Evolutionary conservation across 2,888 invertebrate species (phyloP).

Genomic region (Carpatolechia fugitivella): DNA sequence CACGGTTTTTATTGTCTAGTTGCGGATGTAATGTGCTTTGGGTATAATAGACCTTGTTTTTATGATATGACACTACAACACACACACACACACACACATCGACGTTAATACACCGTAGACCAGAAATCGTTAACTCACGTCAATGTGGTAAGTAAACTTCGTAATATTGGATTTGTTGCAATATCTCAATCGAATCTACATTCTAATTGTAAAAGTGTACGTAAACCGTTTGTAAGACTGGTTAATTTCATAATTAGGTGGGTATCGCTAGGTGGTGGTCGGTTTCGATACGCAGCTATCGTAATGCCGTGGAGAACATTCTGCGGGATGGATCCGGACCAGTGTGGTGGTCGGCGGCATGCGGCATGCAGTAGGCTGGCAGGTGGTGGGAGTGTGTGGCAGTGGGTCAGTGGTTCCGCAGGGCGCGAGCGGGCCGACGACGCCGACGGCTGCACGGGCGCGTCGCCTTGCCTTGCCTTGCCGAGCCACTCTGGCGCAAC

Average conservation of each 20-base stretch:
- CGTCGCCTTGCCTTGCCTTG: background rate
- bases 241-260: constrained; percentile 22
- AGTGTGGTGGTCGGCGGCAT: constrained; percentile 44
- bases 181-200: background rate
- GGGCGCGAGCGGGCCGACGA: constrained; percentile 57
- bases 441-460: too few relatives aligned
- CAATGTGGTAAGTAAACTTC: too few relatives aligned
- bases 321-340: constrained; percentile 30
- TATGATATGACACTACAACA: too few relatives aligned
- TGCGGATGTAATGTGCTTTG: background rate
- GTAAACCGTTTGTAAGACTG: constrained; percentile 10
- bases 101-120: background rate
- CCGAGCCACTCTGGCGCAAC: constrained; percentile 61
- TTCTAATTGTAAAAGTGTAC: constrained; percentile 9
- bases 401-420: constrained; percentile 76
- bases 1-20: background rate
- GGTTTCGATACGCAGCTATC: constrained; percentile 31
- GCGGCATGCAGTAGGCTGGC: too few relatives aligned
- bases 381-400: constrained; percentile 45
- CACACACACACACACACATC: too few relatives aligned
- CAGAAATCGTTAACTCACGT: background rate
- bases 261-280: constrained; percentile 19
- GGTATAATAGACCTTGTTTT: background rate
- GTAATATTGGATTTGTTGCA: background rate
- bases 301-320: constrained; percentile 48